Base-by-base conservation (phyloP, 2,797 vertebrate species). In the Pteropus rufus region DNA sequence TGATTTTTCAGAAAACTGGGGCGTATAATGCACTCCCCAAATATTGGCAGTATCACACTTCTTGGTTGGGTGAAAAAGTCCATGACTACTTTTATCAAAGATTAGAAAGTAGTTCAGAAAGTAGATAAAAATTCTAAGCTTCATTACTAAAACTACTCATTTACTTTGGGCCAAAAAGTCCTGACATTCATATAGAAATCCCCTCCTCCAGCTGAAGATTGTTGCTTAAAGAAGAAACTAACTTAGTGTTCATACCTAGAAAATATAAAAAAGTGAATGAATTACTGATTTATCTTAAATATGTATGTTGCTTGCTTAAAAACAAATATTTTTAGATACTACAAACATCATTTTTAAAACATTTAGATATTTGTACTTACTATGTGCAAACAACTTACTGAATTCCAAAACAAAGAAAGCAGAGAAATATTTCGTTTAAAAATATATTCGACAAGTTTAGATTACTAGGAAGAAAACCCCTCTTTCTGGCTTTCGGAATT, bases 401-500 rank as follows among this genome's bases (percentile, higher is more conserved):
- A 90, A 36, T 85, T 95, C 16, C 84, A 94, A 95, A 94, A 31
- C 69, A 89, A 97, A 94, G 21, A 67, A 94, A 96, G 89, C 12
- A 97, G 34, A 1, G n/a, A 96, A 96, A 79, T 1, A 8, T 81
- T 39, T 82, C 26, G 76, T 79, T 84, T 87, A 93, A 89, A 70
- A 96, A 81, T 86, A 23, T 77, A 91, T 94, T 69, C 93, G 41
- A 88, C 24, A 96, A 92, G 49, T 94, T 85, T 86, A 86, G 29
- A 94, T 94, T 92, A 21, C 46, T 88, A 2, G 56, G 44, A 52
- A 92, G n/a, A 82, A 96, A 97, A 88, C 5, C 9, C 49, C 67
- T 46, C 9, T 75, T 73, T 79, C 24, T 21, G 79, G 24, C 14
- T 96, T 92, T 93, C 14, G 26, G 31, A 90, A 70, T 14, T 91